Conservation (phyloP, 1,140 invertebrate genomes). For the Cydia splendana region DNA sequence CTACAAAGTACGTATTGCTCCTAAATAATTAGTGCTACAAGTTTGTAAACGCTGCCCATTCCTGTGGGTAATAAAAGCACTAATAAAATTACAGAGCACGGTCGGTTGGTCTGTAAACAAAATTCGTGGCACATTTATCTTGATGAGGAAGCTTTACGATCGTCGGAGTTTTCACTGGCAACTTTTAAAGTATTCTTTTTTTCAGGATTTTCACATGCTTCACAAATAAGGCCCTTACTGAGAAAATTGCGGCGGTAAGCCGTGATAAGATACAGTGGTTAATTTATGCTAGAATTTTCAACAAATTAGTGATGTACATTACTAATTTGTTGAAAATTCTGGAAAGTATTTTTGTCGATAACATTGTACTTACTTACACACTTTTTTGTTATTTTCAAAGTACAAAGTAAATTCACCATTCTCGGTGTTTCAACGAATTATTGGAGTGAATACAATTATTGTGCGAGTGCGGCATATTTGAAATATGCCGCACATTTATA, state of each 20-base stretch:
- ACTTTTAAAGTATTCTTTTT: conserved; percentile 9
- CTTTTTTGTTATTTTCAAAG: too few species aligned
- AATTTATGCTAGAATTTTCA: neutral
- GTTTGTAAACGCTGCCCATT: conserved; percentile 3
- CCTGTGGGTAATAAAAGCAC: conserved; percentile 6
- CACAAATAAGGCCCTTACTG: neutral
- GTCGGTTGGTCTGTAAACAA: conserved; percentile 15
- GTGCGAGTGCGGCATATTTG: too few species aligned
- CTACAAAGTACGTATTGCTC: neutral
- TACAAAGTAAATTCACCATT: too few species aligned
- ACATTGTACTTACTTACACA: too few species aligned
- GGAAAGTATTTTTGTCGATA: neutral
- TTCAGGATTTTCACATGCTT: neutral
- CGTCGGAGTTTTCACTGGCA: neutral
- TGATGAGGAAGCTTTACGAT: conserved; percentile 18
- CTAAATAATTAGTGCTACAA: conserved; percentile 7
- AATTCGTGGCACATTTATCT: conserved; percentile 14
- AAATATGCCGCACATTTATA: too few species aligned
- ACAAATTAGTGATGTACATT: neutral
- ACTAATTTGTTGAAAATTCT: neutral
- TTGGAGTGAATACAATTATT: too few species aligned
- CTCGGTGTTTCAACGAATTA: too few species aligned
- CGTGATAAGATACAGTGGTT: neutral
- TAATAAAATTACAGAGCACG: conserved; percentile 7
- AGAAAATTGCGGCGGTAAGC: neutral